Evolutionary conservation across 2,888 invertebrate genomes (phyloP), one percentile per base, ranked within the genome.

Genomic region (Odontothrips loti): DNA sequence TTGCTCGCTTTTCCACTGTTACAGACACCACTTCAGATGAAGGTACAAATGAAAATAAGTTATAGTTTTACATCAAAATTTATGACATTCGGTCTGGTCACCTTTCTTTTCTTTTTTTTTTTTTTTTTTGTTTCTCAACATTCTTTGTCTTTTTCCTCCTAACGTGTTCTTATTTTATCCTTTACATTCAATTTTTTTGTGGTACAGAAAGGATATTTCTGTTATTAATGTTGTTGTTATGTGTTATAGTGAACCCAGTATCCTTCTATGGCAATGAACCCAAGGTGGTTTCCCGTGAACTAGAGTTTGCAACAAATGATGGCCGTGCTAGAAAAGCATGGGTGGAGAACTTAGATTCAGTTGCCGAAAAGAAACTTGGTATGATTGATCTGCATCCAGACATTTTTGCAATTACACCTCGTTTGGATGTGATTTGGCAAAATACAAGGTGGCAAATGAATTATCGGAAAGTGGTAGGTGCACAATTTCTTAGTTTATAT

Each of bases 361-460:
- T 93, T 27, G 90, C 93, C 83, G 94, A 94, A 85, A 91, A 92
- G 82, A 95, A 95, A 87, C 86, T 96, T n/a, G 96, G 95, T 0
- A 87, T 98, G 1, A 89, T 98, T 51, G 94, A 95, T 86, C 88
- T 99, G 68, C 98, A 99, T 89, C 98, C 99, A 0, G 91, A 92
- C 83, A 89, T 98, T 12, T 98, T 95, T 87, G 96, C 93, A 0
- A 89, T 91, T 0, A 91, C 92, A 84, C 98, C 98, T 0, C 90
- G 97, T 81, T 90, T 97, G 63, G 98, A 98, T 87, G 88, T 97
- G 17, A 92, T 99, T 81, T 93, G 95, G 83, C 90, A 92, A 83
- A 99, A 99, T 89, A 88, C 96, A 43, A 88, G 89, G 80, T 98
- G 98, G 98, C 98, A 98, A 87, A 88, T 85, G 83, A 90, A 92